Evolutionary conservation across 1,140 invertebrate species (phyloP).

Genomic region (Leptoteleia sp.): DNA sequence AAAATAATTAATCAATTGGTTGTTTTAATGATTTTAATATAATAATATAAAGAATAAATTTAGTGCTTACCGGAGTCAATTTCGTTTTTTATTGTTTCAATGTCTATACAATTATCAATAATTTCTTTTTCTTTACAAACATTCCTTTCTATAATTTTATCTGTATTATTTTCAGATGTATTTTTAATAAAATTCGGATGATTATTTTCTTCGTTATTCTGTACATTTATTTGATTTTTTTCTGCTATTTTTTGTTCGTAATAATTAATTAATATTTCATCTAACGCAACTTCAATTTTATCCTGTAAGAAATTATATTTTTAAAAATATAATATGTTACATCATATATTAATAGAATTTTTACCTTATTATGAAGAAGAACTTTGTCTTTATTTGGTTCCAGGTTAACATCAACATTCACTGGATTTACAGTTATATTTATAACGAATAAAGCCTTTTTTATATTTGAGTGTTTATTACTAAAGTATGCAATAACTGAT

Average conservation of each 20-base stretch:
- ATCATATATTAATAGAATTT: no score
- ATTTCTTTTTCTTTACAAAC: conserved; percentile 33
- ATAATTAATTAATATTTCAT: conserved; percentile 68
- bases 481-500: conserved; percentile 69
- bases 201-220: conserved; percentile 46
- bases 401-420: conserved; percentile 84
- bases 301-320: conserved; percentile 65
- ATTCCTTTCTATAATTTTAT: conserved; percentile 65
- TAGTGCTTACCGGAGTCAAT: neutral
- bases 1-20: no score
- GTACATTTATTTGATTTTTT: conserved; percentile 23
- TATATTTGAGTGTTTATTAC: conserved; percentile 63
- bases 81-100: conserved; percentile 4
- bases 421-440: conserved; percentile 78
- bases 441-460: conserved; percentile 80
- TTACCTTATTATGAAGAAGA: conserved; percentile 81
- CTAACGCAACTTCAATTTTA: conserved; percentile 62
- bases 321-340: no score
- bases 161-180: conserved; percentile 16
- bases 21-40: no score
- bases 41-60: no score
- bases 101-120: neutral
- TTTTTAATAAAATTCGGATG: conserved; percentile 6
- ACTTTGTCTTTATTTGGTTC: conserved; percentile 85
- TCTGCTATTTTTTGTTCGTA: conserved; percentile 67